Base-by-base conservation (phyloP, 2,888 invertebrate genomes). In the Hymenopus coronatus region DNA sequence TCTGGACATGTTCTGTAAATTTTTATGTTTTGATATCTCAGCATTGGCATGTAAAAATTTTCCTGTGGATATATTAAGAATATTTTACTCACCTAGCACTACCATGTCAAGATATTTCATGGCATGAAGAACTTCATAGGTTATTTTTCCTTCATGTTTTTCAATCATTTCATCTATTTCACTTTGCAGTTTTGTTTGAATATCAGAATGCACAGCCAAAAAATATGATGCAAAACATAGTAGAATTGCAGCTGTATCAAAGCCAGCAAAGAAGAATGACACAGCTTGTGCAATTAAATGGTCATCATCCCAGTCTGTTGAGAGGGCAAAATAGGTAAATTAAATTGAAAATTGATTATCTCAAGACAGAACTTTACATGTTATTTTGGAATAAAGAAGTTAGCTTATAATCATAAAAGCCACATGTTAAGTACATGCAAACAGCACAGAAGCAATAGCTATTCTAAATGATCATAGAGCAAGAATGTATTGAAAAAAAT, bases 201-300 rank as follows among this genome's bases (percentile, higher is more conserved):
- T 92, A 0, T 96, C 95, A 28, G 94, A 94, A 92, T 96, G 94
- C 4, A 94, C 88, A 70, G 95, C 95, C 30, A 96, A 91, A 92
- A 96, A 96, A 83, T 95, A 93, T 0, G 95, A 92, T 0, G 94
- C 91, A 90, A 96, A 95, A 0, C 94, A 92, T 93, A 95, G 93
- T 0, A 93, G 91, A 89, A 93, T 93, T 0, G 94, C 93, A 0
- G 93, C 93, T 0, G 94, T 94, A 85, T 95, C 95, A 46, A 94
- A 94, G 2, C 94, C 95, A 40, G 94, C 94, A 4, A 94, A 92
- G 92, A 94, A 94, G 92, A 95, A 94, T 2, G 94, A 91, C 3
- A 94, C 92, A 28, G 94, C 94, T 92, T 96, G 95, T 0, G 95
- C 94, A 0, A 95, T 94, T 20, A 96, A 93, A 88, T 95, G 95